Percentiles rank a stretch among this genome's conserved stretches.
These are phyloP conservation scores for Aphelinus certus DNA, from an alignment of 1,140 invertebrate genomes.

Conservation along the genomic window DNA sequence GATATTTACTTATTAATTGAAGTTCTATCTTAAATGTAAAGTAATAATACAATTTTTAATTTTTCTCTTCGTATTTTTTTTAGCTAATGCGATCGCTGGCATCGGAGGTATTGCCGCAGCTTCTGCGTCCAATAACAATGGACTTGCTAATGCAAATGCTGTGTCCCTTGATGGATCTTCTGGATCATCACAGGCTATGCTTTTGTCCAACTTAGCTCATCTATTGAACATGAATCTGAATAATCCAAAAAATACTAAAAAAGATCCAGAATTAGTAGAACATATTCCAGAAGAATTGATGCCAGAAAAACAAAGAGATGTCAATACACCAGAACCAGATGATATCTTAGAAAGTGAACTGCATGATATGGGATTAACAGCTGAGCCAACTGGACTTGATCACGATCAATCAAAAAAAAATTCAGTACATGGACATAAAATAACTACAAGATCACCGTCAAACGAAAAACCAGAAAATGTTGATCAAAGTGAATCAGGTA, in stretches of 20 bases:
- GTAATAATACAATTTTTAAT: not conserved
- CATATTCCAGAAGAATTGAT: conserved; percentile 18
- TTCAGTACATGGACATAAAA: not conserved
- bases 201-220: not conserved
- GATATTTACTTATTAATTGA: not conserved
- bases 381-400: not conserved
- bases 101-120: conserved; percentile 20
- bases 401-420: not conserved
- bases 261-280: not conserved
- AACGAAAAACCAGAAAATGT: not conserved
- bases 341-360: too few relatives aligned
- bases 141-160: conserved; percentile 19
- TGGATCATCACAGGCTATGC: not conserved
- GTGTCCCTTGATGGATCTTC: conserved; percentile 11
- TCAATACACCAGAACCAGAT: not conserved
- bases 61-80: not conserved
- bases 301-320: conserved; percentile 17
- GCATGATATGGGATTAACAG: too few relatives aligned
- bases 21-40: not conserved
- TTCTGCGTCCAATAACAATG: conserved; percentile 20
- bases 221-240: conserved; percentile 4
- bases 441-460: not conserved
- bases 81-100: conserved; percentile 13
- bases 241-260: conserved; percentile 3
- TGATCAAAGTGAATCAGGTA: too few relatives aligned